Evolutionary conservation across 1,140 invertebrate species (phyloP).

Genomic region (Adelges cooleyi): DNA sequence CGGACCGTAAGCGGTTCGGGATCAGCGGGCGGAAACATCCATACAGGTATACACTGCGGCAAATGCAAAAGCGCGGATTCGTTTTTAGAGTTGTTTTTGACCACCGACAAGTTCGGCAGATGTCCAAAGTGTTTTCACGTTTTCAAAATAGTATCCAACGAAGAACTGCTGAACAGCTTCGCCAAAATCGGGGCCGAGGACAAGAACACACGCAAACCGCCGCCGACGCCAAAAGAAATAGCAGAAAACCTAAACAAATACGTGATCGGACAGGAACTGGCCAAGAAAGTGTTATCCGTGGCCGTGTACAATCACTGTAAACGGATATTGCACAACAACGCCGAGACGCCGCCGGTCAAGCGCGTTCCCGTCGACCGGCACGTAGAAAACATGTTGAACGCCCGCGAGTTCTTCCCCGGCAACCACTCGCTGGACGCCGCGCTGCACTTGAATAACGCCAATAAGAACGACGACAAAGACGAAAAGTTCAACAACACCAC

Average conservation of each 20-base stretch:
- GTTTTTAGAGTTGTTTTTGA: conserved; percentile 13
- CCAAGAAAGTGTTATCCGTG: conserved; percentile 96
- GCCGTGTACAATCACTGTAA: conserved; percentile 99
- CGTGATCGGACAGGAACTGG: conserved; percentile 94
- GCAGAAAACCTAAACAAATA: conserved; percentile 90
- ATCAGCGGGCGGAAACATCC: neutral
- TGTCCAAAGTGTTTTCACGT: conserved; percentile 19
- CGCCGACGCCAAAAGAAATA: conserved; percentile 45
- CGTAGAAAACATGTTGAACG: too few relatives aligned
- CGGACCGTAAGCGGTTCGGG: neutral
- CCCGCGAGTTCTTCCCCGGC: neutral
- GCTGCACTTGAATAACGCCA: neutral
- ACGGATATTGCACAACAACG: conserved; percentile 86
- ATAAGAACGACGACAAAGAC: conserved; percentile 42
- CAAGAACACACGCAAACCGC: conserved; percentile 3
- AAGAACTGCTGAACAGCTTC: conserved; percentile 1
- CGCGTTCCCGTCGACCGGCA: too few relatives aligned
- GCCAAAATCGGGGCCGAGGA: neutral
- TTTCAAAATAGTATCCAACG: conserved; percentile 16
- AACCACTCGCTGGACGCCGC: neutral
- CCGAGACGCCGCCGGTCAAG: too few relatives aligned
- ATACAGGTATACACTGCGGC: neutral
- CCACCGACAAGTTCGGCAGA: conserved; percentile 10
- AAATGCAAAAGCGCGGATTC: conserved; percentile 1
- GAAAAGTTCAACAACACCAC: conserved; percentile 41